A percentile compares a stretch with the other conserved stretches of the same genome.
phyloP scores from a whole-genome alignment of 2,797 vertebrate species.

The Fistularia tabacaria region DNA sequence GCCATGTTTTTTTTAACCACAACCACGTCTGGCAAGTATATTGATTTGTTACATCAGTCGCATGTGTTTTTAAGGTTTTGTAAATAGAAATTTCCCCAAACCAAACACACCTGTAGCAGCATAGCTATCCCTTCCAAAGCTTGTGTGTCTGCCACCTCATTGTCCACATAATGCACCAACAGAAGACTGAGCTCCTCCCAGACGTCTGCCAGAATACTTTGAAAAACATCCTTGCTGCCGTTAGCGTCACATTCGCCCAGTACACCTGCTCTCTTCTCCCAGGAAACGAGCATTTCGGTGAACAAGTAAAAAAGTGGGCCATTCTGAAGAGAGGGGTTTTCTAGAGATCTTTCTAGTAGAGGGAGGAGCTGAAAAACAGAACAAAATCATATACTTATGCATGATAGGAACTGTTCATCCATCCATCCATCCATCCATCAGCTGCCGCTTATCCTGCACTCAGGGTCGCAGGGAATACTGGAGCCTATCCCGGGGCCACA shows the following conservation, averaged over 20 bases:
- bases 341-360: conserved; percentile 77
- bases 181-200: conserved; percentile 83
- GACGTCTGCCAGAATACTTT: conserved; percentile 80
- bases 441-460: no score
- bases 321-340: conserved; percentile 79
- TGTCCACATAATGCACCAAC: conserved; percentile 75
- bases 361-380: conserved; percentile 82
- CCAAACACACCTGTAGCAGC: conserved; percentile 75
- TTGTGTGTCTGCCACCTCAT: conserved; percentile 72
- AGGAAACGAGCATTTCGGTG: conserved; percentile 83
- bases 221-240: conserved; percentile 61
- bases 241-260: conserved; percentile 34
- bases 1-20: conserved; percentile 10
- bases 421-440: no score
- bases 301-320: conserved; percentile 83
- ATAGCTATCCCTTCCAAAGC: conserved; percentile 80
- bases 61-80: no score
- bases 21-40: conserved; percentile 7
- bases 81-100: neutral
- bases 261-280: conserved; percentile 82
- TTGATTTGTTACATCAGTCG: neutral
- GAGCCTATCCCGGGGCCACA: no score
- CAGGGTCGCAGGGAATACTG: no score
- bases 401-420: no score
- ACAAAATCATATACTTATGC: conserved; percentile 3